These are phyloP conservation scores for Malurus cyaneus DNA, from an alignment of 2,113 vertebrate genomes.

Conservation along the genomic window DNA sequence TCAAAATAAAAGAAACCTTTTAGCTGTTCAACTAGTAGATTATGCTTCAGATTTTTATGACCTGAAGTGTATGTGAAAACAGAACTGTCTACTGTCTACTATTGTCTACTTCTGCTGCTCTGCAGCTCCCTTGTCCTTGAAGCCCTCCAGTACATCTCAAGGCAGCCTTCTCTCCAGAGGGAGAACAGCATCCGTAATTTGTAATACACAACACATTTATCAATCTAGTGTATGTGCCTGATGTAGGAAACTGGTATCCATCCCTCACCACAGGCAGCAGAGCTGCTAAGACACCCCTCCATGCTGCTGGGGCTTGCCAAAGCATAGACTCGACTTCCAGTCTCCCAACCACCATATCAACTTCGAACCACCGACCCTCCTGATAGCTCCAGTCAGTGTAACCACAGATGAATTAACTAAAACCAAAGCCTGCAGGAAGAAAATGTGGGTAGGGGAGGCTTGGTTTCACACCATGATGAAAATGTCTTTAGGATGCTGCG, in stretches of 20 bases:
- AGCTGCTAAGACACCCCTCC: background rate
- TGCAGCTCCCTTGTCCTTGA: background rate
- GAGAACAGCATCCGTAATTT: background rate
- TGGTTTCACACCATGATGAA: background rate
- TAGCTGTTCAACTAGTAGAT: background rate
- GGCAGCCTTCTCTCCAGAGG: background rate
- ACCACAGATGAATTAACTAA: background rate
- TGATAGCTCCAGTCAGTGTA: accelerated
- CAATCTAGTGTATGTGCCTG: background rate
- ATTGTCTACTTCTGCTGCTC: background rate
- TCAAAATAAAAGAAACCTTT: background rate
- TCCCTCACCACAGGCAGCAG: background rate
- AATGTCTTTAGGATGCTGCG: background rate
- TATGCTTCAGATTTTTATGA: background rate
- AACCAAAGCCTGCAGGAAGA: background rate
- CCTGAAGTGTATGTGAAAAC: background rate
- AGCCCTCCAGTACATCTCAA: background rate
- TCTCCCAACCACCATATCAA: background rate
- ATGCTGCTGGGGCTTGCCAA: background rate
- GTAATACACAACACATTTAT: background rate
- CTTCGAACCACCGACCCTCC: background rate
- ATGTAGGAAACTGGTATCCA: background rate
- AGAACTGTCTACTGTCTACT: no score
- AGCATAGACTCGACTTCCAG: background rate
- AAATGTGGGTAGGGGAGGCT: background rate